Evolutionary conservation across 2,797 vertebrate species (phyloP).

Genomic region (Lophotriccus pileatus): DNA sequence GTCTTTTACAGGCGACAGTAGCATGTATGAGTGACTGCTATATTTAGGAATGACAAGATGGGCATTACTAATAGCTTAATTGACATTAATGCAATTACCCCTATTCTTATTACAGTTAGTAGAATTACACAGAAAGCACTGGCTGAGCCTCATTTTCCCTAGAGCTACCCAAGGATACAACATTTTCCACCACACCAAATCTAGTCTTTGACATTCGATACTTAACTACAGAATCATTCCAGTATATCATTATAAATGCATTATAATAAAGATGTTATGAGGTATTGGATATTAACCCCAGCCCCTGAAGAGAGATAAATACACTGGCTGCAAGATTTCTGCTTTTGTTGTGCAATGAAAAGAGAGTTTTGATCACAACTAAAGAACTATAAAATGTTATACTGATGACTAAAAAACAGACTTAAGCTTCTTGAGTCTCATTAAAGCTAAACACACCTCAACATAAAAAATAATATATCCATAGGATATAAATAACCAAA

Average conservation of each 20-base stretch:
- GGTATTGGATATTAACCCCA: conserved; percentile 79
- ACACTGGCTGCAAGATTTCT: conserved; percentile 57
- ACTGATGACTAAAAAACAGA: conserved; percentile 58
- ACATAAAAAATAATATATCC: neutral
- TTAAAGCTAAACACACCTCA: conserved; percentile 56
- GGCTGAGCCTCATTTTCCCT: conserved; percentile 74
- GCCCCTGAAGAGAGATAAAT: conserved; percentile 77
- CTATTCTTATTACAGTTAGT: conserved; percentile 76
- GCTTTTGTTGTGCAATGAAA: conserved; percentile 67
- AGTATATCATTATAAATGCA: conserved; percentile 85
- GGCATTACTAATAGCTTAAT: conserved; percentile 82
- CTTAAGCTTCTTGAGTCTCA: conserved; percentile 37
- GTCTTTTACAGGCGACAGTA: conserved; percentile 63
- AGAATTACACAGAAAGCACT: conserved; percentile 76
- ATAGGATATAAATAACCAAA: neutral
- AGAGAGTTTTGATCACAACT: conserved; percentile 54
- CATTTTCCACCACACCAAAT: conserved; percentile 77
- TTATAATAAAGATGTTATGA: conserved; percentile 82
- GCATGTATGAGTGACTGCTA: conserved; percentile 66
- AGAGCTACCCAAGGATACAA: conserved; percentile 75
- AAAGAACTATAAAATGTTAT: conserved; percentile 67
- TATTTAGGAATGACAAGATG: conserved; percentile 76
- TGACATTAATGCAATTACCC: conserved; percentile 80
- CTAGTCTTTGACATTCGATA: conserved; percentile 77
- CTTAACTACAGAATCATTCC: conserved; percentile 76